Evolutionary conservation across 1,140 invertebrate species (phyloP), one percentile per base, ranked within the genome.

Genomic region (Aphaenogaster rudis): DNA sequence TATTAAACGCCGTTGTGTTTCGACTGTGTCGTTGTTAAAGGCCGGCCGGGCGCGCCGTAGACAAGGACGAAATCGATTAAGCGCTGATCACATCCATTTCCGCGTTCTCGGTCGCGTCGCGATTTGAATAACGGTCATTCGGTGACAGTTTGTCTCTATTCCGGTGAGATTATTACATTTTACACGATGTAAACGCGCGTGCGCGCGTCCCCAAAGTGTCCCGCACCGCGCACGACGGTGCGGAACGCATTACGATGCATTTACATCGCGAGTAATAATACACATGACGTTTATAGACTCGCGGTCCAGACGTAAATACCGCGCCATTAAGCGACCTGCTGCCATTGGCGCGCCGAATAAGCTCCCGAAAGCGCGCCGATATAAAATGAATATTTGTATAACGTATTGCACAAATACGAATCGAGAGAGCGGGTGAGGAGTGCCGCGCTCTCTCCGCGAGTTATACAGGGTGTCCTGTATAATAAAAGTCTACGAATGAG

Each of bases 361-460:
- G 79, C 67, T 82, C 80, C 11, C 28, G 52, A 82, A 82, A 82
- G 54, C 42, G 28, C 42, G 21, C 28, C 66, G 66, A 48, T 80
- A 82, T 72, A 82, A 74, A 82, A 82, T 72, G 80, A 82, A 82
- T 82, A 82, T 82, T 82, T 82, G 80, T 72, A 82, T 54, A 82
- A 74, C 28, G 17, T 82, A 59, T 72, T 59, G 67, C 66, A 36
- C 67, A 59, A 82, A 74, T 72, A 71, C 33, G 33, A 36, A 28
- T 42, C 39, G 64, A 0, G 54, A 36, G n/a, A 63, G 15, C 17
- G 21, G 33, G 28, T 21, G 57, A 28, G 42, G 59, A 36, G 66
- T 72, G 50, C n/a, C n/a, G 39, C 13, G 17, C 4, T 5, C 50
- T 17, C 52, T 21, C 66, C 13, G 1, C 6, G 52, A 48, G 67